Evolutionary conservation across 2,888 invertebrate genomes (phyloP).

Genomic region (Branchellion lobata): DNA sequence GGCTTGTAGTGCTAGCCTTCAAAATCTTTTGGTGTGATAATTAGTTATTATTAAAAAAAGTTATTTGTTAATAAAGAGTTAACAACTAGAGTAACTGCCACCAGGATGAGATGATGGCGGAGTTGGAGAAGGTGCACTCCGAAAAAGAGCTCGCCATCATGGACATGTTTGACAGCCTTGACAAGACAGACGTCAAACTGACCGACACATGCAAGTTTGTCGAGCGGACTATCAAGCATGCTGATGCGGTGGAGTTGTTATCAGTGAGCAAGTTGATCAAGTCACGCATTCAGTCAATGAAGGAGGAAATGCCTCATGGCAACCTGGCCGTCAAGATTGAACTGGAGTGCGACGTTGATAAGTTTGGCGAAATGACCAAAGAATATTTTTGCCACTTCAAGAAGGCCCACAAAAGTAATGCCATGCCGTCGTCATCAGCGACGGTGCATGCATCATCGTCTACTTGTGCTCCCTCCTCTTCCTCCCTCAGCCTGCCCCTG

Average conservation of each 20-base stretch:
- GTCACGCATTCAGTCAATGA: constrained; percentile 75
- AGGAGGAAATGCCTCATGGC: constrained; percentile 78
- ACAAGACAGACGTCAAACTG: constrained; percentile 79
- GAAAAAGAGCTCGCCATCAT: constrained; percentile 84
- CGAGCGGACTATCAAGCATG: constrained; percentile 76
- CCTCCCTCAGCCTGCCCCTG: constrained; percentile 10
- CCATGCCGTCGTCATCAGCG: not conserved
- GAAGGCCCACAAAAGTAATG: constrained; percentile 20
- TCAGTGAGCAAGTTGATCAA: constrained; percentile 78
- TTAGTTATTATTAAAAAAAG: not conserved
- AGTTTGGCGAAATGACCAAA: constrained; percentile 73
- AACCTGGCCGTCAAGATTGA: constrained; percentile 72
- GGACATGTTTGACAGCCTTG: constrained; percentile 78
- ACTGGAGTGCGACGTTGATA: constrained; percentile 77
- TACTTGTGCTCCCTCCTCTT: not conserved
- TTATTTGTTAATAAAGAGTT: too few species aligned
- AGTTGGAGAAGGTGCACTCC: constrained; percentile 68
- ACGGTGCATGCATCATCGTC: not conserved
- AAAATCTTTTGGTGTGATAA: not conserved
- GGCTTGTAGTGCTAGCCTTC: not conserved
- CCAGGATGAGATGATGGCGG: constrained; percentile 70
- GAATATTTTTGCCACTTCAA: constrained; percentile 59
- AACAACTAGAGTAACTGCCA: too few species aligned
- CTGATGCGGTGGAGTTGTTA: constrained; percentile 77
- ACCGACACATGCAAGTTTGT: constrained; percentile 85